Evolutionary conservation across 1,140 invertebrate genomes (phyloP), one percentile per base, ranked within the genome.

Genomic region (Caenorhabditis latens): DNA sequence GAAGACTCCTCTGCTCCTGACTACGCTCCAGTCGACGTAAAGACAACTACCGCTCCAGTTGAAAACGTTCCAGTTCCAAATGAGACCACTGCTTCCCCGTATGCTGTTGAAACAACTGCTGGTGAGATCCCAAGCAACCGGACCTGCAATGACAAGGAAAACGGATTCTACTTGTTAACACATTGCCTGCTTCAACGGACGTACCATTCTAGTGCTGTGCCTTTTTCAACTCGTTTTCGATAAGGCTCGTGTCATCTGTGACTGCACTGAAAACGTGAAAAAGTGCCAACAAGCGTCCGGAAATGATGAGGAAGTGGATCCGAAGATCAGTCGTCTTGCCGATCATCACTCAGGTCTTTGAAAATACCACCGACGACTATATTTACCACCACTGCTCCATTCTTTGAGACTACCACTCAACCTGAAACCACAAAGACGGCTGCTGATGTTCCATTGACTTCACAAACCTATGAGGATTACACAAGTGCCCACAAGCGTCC

Each of bases 191-290:
- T 75, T 42, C 4, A 75, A 48, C 19, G 67, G 67, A 75, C 46
- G 46, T 42, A 43, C 16, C 7, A 75, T 75, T 9, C 67, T 19
- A 75, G 46, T 75, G 67, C 67, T 48, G 43, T n/a, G 67, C 67
- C 67, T 42, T n/a, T 43, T 42, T 24, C 11, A 19, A 48, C 67
- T 75, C 46, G 42, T 42, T 46, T 75, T 75, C 42, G 67, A 75
- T n/a, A 42, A 75, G n/a, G 67, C 43, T 75, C 67, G 67, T n/a
- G 67, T 46, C 43, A 75, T 75, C 24, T 75, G 67, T n/a, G 67
- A 75, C 43, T 75, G 46, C 67, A n/a, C 24, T n/a, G n/a, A 46
- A 42, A 75, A 75, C 24, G 43, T 75, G 16, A 42, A 42, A 75
- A 42, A 75, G 43, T 46, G 67, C 43, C 40, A 43, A 9, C 21